Base-by-base conservation (phyloP, 2,113 vertebrate species). In the Datnioides undecimradiatus region DNA sequence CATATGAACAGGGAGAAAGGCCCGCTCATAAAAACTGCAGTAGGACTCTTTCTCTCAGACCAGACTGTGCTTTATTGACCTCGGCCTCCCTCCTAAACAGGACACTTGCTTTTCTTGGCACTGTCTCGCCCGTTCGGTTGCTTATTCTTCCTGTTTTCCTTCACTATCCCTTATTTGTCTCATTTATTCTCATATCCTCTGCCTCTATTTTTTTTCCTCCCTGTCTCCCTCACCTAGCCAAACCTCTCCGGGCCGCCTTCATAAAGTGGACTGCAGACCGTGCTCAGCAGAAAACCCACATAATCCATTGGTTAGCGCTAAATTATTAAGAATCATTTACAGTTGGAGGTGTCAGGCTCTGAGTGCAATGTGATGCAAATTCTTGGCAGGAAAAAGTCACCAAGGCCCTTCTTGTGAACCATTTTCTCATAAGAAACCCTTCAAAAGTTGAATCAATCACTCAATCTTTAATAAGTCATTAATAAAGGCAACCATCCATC, bases 11-110 rank as follows among this genome's bases (percentile, higher is more conserved):
- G 65, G n/a, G 38, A 87, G 85, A 69, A 68, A 48, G 76, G 64
- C 58, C 58, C 4, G 14, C 89, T 89, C 87, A 93, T 93, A 88
- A 92, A 93, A 92, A 69, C 80, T 91, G 89, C 88, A 89, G 80
- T 7, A 86, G 65, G 75, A 66, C 65, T 65, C 59, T 27, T 68
- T 66, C 70, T 79, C 76, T 83, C 77, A 16, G 43, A 82, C 84
- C 82, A 60, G 67, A 31, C 74, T n/a, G 33, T 9, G 57, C 72
- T 86, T 88, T 81, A 82, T 87, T 87, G 88, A 87, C 83, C 87
- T 46, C 13, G 1, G 27, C 78, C 84, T 82, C 41, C 54, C 66
- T 80, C 51, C 57, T 67, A 73, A 90, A 84, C 73, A 82, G 82
- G 78, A 80, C 69, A 58, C 74, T 87, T 48, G 72, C 72, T 80